Evolutionary conservation across 2,888 invertebrate species (phyloP).

Genomic region (Temnothorax rugatulus): DNA sequence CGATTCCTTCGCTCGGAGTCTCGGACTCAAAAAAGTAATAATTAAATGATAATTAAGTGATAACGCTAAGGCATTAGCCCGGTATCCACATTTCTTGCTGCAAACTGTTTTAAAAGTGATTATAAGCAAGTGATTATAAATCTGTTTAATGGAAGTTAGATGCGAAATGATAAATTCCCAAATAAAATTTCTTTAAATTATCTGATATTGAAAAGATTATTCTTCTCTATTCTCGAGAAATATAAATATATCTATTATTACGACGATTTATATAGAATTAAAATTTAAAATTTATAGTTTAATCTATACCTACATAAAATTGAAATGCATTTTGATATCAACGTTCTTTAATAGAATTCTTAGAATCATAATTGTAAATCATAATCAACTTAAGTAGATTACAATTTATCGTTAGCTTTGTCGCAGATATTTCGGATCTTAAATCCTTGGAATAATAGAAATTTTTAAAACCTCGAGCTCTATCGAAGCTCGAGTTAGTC

Average conservation of each 20-base stretch:
- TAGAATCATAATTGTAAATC: background rate
- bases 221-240: background rate
- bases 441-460: background rate
- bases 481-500: background rate
- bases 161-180: background rate
- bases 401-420: background rate
- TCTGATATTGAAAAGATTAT: background rate
- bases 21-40: background rate
- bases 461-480: background rate
- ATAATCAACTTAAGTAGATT: background rate
- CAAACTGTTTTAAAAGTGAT: background rate
- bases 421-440: background rate
- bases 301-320: too few relatives aligned
- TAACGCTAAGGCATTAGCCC: background rate
- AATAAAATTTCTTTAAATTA: background rate
- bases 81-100: background rate
- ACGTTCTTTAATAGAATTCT: background rate
- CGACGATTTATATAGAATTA: background rate
- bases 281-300: background rate
- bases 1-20: background rate
- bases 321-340: background rate
- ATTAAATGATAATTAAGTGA: constrained; percentile 15
- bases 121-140: background rate
- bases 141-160: background rate
- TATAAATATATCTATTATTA: background rate